Conservation (phyloP, 2,113 vertebrate species). For the Cryptomyrus ogoouensis region DNA sequence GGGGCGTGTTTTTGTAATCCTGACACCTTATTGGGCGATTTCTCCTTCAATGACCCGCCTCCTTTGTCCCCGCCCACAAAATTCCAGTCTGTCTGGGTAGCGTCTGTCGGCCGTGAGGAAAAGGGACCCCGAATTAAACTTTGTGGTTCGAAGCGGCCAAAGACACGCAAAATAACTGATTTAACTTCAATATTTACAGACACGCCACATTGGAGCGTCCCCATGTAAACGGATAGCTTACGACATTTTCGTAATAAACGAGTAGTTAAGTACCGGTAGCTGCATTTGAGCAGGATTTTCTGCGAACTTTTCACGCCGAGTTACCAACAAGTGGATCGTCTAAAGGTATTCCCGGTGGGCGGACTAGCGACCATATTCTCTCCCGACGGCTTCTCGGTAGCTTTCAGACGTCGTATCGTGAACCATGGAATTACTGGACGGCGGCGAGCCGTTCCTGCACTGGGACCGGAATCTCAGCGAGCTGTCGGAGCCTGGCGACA, state of each 20-base stretch:
- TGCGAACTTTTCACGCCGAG: slow-evolving; percentile 8
- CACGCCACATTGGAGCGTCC: neutral
- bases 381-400: neutral
- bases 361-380: neutral
- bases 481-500: slow-evolving; percentile 80
- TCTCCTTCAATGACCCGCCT: neutral
- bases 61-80: slow-evolving; percentile 30
- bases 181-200: neutral
- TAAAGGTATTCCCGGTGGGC: neutral
- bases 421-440: slow-evolving; percentile 81
- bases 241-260: neutral
- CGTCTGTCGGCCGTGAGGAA: neutral
- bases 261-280: neutral
- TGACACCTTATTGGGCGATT: neutral
- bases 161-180: neutral
- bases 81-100: slow-evolving; percentile 38
- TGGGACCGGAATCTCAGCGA: slow-evolving; percentile 93
- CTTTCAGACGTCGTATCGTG: neutral
- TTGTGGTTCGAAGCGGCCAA: neutral
- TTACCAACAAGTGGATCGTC: neutral
- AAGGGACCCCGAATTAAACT: neutral
- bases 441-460: slow-evolving; percentile 71
- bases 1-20: neutral
- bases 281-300: neutral
- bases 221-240: neutral